phyloP scores from a whole-genome alignment of 2,113 vertebrate genomes.

The Suricata suricatta region DNA sequence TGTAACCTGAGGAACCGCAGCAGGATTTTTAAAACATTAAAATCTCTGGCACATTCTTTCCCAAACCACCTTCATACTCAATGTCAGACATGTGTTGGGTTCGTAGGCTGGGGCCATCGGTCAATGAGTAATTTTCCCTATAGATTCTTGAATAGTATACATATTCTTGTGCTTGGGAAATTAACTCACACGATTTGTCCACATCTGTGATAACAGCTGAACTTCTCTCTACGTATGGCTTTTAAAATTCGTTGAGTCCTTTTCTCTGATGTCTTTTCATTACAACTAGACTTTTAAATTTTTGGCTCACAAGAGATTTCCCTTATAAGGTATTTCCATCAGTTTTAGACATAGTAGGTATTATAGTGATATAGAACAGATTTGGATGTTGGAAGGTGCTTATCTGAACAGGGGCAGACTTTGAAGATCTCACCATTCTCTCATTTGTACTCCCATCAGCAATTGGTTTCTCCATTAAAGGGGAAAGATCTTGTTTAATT shows the following conservation, averaged over 20 bases:
- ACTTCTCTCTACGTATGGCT: background rate
- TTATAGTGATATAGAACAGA: background rate
- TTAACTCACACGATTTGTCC: background rate
- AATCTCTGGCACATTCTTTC: background rate
- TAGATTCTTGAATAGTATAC: background rate
- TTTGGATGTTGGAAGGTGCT: background rate
- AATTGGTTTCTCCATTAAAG: background rate
- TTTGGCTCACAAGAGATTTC: background rate
- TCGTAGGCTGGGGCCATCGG: background rate
- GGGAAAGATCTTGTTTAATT: background rate
- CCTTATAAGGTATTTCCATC: background rate
- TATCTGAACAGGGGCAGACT: background rate
- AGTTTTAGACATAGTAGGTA: background rate
- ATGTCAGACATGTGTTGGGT: background rate
- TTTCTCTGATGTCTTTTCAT: background rate
- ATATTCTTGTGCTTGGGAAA: background rate
- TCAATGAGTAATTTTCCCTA: background rate
- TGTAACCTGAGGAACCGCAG: background rate
- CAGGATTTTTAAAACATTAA: background rate
- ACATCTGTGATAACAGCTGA: background rate
- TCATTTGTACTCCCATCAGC: background rate
- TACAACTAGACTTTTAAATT: background rate
- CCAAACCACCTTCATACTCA: background rate
- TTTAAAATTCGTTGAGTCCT: background rate
- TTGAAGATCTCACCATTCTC: background rate